Base-by-base conservation (phyloP, 1,140 invertebrate species). In the Odontomachus brunneus region DNA sequence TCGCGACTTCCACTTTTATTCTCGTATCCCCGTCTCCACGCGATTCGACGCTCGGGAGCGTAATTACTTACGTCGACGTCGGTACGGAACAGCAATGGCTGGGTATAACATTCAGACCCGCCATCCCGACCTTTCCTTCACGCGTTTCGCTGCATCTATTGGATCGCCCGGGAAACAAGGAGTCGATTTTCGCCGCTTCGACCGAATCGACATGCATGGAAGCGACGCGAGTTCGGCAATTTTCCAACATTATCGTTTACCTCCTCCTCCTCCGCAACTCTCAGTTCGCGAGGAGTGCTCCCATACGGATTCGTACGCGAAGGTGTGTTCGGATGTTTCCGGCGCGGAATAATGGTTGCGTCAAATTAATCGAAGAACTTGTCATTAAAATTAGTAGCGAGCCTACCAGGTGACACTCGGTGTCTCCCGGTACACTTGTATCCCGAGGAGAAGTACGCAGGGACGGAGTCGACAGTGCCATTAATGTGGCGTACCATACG, bases 31-130 rank as follows among this genome's bases (percentile, higher is more conserved):
- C 63, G 57, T 84, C 62, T 86, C 59, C 60, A 66, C 88, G 88
- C 88, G 86, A 89, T 91, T 93, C 89, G 92, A 91, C 91, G 88
- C 90, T 89, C 90, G 89, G 90, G 92, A 91, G 89, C 88, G 87
- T 92, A 92, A 93, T 93, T 92, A 91, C 90, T 92, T 92, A 91
- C 89, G 89, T 87, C 83, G 87, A 90, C 67, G 73, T 82, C 66
- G 74, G 66, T 59, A 81, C 66, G 15, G 17, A 75, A 12, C 14
- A 29, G 60, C 12, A 66, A 38, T 38, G 49, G 24, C 26, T 22
- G 1, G 12, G 1, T 5, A 44, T 12, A 12, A n/a, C 12, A 29
- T 5, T 29, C 38, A 44, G 9, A 4, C 4, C 38, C 29, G 29
- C 9, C 38, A 0, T 11, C 9, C 38, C 38, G 38, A 44, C 38